Evolutionary conservation across 2,113 vertebrate genomes (phyloP), one percentile per base, ranked within the genome.

Genomic region (Suricata suricatta): DNA sequence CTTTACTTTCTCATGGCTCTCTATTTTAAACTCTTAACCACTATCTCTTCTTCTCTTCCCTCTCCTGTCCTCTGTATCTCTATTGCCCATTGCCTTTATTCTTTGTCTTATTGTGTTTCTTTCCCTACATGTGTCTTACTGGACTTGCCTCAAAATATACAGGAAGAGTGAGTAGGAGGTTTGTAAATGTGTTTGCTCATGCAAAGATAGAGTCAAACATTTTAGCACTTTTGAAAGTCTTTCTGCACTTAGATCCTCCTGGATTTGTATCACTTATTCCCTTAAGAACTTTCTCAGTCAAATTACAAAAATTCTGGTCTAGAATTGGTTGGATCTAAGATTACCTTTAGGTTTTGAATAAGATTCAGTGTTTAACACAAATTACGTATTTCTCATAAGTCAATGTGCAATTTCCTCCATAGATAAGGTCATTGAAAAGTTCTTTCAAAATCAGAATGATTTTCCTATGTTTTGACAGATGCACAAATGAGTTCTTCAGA

Each of bases 361-460:
- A 29, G 29, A 96, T 35, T 69, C 41, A 33, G 27, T 88, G 41
- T 66, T 95, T 64, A 88, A 80, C 54, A 76, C 50, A 63, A 81
- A 69, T 88, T 84, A 74, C 12, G 29, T 64, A n/a, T 80, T 74
- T 86, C 54, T 82, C 16, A 33, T 16, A 82, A 60, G 52, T 38
- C 69, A 31, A 15, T 19, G 25, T 54, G 21, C 21, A 63, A 27
- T 95, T 96, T 89, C 47, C 69, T 77, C 38, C 16, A 52, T 4
- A 88, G 64, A 69, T 74, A 76, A 97, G 63, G 66, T 81, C 74
- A 84, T 94, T 72, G 66, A 85, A 96, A 93, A 27, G 19, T 69
- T 82, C 76, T 87, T 96, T 87, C 69, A 96, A 96, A 94, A 85
- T 91, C 83, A 82, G 64, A 89, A 95, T 66, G 11, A 72, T 64